These are phyloP conservation scores for Anolis carolinensis DNA, from an alignment of 2,113 vertebrate species.

Conservation along the genomic window DNA sequence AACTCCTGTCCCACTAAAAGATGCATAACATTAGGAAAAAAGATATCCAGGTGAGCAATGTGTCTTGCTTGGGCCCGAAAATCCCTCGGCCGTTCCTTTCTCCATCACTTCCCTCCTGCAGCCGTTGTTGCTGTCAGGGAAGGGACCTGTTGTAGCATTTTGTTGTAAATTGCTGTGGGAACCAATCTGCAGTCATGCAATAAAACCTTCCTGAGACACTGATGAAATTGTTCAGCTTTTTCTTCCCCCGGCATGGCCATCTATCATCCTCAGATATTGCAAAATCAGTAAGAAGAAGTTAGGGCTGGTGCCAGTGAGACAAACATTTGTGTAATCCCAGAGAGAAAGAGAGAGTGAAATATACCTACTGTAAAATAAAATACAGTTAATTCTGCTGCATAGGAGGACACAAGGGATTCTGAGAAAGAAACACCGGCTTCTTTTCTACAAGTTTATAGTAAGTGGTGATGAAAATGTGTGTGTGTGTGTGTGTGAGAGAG, in stretches of 20 bases:
- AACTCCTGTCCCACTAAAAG: background rate
- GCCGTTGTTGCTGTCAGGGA: background rate
- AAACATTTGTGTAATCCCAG: constrained; percentile 66
- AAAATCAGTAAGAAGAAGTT: constrained; percentile 35
- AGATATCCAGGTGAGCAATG: constrained; percentile 20
- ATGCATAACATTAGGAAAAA: background rate
- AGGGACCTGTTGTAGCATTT: constrained; percentile 35
- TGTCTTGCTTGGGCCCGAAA: constrained; percentile 30
- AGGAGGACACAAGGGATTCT: constrained; percentile 18
- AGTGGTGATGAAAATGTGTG: constrained; percentile 55
- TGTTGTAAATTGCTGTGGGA: constrained; percentile 62
- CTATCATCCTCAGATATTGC: constrained; percentile 37
- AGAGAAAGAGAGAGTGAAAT: constrained; percentile 45
- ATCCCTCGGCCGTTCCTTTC: constrained; percentile 26
- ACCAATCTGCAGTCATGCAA: constrained; percentile 39
- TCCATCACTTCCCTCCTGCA: background rate
- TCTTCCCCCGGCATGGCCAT: constrained; percentile 24
- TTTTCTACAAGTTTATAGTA: background rate
- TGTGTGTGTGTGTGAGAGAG: no score
- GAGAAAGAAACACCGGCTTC: constrained; percentile 50
- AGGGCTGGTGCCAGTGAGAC: background rate
- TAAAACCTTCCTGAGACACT: constrained; percentile 50
- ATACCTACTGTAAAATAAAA: constrained; percentile 64
- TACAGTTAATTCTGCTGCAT: constrained; percentile 67
- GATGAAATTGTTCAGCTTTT: constrained; percentile 48